Evolutionary conservation across 2,113 vertebrate species (phyloP).

Genomic region (Perccottus glenii): DNA sequence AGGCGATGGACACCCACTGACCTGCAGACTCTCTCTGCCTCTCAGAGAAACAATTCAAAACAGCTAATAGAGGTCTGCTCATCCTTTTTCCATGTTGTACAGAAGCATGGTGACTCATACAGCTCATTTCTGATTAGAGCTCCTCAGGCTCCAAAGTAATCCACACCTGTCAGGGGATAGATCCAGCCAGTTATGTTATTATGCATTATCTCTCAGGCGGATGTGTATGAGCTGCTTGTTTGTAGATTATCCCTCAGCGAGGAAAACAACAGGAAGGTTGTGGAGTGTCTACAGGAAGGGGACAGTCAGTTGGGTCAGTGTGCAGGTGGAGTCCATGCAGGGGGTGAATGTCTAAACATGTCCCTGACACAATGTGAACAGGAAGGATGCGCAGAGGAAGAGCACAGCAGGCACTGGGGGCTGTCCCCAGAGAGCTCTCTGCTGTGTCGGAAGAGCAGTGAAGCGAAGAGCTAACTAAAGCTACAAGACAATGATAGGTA

Average conservation of each 20-base stretch:
- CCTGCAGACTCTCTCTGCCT: slow-evolving; percentile 58
- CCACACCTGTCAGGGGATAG: slow-evolving; percentile 34
- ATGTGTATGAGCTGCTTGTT: slow-evolving; percentile 34
- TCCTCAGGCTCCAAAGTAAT: slow-evolving; percentile 46
- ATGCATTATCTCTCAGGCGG: slow-evolving; percentile 21
- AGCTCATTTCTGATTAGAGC: slow-evolving; percentile 59
- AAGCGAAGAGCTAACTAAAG: slow-evolving; percentile 20
- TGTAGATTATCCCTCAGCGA: slow-evolving; percentile 27
- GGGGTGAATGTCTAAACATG: slow-evolving; percentile 34
- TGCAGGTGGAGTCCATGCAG: slow-evolving; percentile 54
- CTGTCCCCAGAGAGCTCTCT: slow-evolving; percentile 14
- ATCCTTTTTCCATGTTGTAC: slow-evolving; percentile 44
- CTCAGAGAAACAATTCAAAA: slow-evolving; percentile 68
- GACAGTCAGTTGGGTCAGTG: slow-evolving; percentile 29
- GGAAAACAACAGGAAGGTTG: slow-evolving; percentile 64
- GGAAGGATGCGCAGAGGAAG: slow-evolving; percentile 64
- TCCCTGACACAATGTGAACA: slow-evolving; percentile 54
- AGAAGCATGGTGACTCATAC: slow-evolving; percentile 45
- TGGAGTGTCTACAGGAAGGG: slow-evolving; percentile 33
- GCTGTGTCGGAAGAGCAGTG: slow-evolving; percentile 22
- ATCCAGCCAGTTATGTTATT: slow-evolving; percentile 42
- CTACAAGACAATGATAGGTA: slow-evolving; percentile 3
- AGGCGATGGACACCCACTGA: slow-evolving; percentile 67
- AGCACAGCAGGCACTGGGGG: slow-evolving; percentile 8
- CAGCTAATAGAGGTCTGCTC: slow-evolving; percentile 60